phyloP scores from a whole-genome alignment of 2,888 invertebrate genomes.

The Trachelus tabidus region DNA sequence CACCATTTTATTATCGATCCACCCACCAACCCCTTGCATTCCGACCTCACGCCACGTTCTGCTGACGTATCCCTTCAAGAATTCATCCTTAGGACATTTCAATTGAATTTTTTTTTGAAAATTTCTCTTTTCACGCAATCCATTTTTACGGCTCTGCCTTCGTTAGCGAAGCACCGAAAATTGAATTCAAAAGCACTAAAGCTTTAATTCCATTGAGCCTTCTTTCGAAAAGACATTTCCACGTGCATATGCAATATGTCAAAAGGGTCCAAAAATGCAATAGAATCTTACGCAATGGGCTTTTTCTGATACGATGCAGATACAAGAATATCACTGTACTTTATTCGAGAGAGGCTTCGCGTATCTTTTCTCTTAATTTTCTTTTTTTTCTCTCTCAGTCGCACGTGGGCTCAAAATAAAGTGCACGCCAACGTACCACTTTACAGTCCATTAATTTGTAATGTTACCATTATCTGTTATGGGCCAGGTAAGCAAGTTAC shows the following conservation, averaged over 20 bases:
- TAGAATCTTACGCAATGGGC: neutral
- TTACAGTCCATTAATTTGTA: conserved; percentile 48
- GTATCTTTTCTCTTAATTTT: neutral
- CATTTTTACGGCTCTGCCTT: neutral
- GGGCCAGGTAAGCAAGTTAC: conserved; percentile 30
- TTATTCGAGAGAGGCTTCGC: neutral
- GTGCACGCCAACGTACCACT: conserved; percentile 32
- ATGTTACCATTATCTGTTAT: conserved; percentile 43
- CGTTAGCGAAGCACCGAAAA: neutral
- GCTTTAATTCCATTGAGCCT: neutral
- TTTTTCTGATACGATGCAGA: neutral
- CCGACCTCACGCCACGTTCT: conserved; percentile 23
- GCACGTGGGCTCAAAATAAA: conserved; percentile 29
- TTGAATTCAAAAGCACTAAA: too few relatives aligned
- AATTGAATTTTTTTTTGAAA: neutral
- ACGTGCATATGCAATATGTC: neutral
- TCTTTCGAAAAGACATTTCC: neutral
- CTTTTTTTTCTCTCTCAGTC: conserved; percentile 3
- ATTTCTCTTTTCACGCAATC: neutral
- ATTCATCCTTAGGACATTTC: neutral
- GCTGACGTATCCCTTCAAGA: neutral
- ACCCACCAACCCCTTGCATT: conserved; percentile 13
- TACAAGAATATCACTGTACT: neutral
- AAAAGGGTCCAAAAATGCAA: neutral
- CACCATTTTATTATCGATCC: conserved; percentile 66